phyloP scores from a whole-genome alignment of 2,888 invertebrate genomes.

The Dichetophora obliterata region DNA sequence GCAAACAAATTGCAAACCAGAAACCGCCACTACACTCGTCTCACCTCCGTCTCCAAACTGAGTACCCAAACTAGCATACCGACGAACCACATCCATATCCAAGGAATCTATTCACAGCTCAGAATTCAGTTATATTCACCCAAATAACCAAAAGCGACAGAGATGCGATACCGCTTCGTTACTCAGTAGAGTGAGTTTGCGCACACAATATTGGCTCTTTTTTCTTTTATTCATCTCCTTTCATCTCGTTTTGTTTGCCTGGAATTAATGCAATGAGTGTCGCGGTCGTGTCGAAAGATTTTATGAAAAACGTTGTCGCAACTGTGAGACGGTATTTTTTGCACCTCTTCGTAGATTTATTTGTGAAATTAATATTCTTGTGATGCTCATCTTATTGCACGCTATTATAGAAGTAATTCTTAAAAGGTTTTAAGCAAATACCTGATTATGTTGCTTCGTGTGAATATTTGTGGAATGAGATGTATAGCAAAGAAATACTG shows the following conservation, averaged over 20 bases:
- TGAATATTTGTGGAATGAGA: constrained; percentile 13
- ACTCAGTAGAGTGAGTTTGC: neutral
- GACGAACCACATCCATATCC: constrained; percentile 29
- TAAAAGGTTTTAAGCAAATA: constrained; percentile 52
- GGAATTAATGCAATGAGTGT: constrained; percentile 53
- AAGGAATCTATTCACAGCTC: constrained; percentile 22
- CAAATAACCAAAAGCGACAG: constrained; percentile 24
- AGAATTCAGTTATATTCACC: constrained; percentile 42
- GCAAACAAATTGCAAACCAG: constrained; percentile 51
- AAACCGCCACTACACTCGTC: neutral
- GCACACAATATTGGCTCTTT: neutral
- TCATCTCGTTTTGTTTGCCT: neutral
- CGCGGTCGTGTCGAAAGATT: constrained; percentile 52
- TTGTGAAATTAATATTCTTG: constrained; percentile 59
- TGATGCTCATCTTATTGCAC: neutral
- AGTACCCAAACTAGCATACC: too few species aligned
- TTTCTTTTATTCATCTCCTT: too few species aligned
- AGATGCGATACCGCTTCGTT: neutral
- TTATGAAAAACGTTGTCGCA: constrained; percentile 50
- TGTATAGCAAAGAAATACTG: neutral
- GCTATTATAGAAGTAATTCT: constrained; percentile 63
- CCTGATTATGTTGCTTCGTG: constrained; percentile 13
- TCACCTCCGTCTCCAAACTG: too few species aligned
- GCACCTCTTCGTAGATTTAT: neutral
- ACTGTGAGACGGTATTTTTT: neutral